Evolutionary conservation across 1,140 invertebrate species (phyloP), one percentile per base, ranked within the genome.

Genomic region (Mercenaria mercenaria): DNA sequence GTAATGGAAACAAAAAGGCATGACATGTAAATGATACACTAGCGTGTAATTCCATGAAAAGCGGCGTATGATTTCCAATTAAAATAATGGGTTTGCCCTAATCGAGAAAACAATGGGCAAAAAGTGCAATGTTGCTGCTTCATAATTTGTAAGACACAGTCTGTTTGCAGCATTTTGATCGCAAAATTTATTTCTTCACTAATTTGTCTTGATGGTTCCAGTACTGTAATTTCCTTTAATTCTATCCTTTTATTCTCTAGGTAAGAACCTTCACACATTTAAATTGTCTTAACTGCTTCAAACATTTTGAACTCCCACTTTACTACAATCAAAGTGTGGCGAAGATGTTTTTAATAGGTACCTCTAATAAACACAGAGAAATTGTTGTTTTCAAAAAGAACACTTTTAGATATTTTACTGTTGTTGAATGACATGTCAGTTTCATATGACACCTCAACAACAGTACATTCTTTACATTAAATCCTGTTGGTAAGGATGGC

Each of bases 321-420:
- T 67, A n/a, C 15, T 67, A 29, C 81, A 83, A 10, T 34, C 47
- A 52, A 39, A 72, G 0, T 43, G 1, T 32, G 2, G 10, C 1
- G 20, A 3, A 72, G 15, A 69, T 85, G 37, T 32, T 47, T 52
- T 67, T 4, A 64, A 11, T 1, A 10, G 15, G 52, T 18, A 41
- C 81, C 81, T 83, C 59, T 83, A 41, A 83, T 61, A 26, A 41
- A n/a, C 4, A 83, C 59, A 32, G 81, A 83, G 41, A 67, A 83
- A 15, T 37, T 83, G 56, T 83, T 61, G 34, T 23, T 15, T 59
- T 82, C 56, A 61, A 83, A 83, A 11, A 67, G 8, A 43, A 41
- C 29, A n/a, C 26, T 59, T 61, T 56, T 81, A 81, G n/a, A 59
- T 64, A 82, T 26, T 29, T 85, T 69, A 85, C 1, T 29, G 3